Conservation (phyloP, 2,888 invertebrate species). For the Dermolepida albohirtum region DNA sequence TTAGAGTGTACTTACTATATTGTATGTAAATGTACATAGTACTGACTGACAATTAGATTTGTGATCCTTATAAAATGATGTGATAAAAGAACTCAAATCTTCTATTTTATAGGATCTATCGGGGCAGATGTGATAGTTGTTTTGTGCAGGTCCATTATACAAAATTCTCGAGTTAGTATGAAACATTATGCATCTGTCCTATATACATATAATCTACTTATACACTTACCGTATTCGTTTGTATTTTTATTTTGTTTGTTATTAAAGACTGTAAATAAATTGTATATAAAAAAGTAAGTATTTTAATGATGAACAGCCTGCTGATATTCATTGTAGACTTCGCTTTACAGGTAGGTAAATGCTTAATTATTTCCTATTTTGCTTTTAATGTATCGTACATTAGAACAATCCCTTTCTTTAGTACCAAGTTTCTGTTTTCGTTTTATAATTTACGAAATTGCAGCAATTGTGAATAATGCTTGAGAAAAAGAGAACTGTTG, state of each 20-base stretch:
- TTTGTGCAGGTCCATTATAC: conserved; percentile 13
- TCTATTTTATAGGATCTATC: conserved; percentile 49
- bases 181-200: conserved; percentile 33
- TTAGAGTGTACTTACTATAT: background rate
- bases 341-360: background rate
- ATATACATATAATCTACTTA: background rate
- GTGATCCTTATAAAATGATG: conserved; percentile 49
- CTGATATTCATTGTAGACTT: background rate
- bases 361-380: background rate
- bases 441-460: too few relatives aligned
- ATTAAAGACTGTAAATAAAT: conserved; percentile 15
- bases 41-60: conserved; percentile 14
- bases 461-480: too few relatives aligned
- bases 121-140: conserved; percentile 42
- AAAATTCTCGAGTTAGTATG: background rate
- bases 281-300: conserved; percentile 13
- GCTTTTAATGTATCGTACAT: too few relatives aligned
- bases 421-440: too few relatives aligned
- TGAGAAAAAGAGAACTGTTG: too few relatives aligned
- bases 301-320: background rate
- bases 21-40: background rate
- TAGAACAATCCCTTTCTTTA: too few relatives aligned
- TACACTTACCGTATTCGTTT: background rate
- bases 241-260: background rate
- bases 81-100: conserved; percentile 46